A percentile compares a stretch with the other conserved stretches of the same genome.
Evolutionary conservation across 53 echinoderm and acorn worm species (phyloP).

Genomic region (Henricia sp.): DNA sequence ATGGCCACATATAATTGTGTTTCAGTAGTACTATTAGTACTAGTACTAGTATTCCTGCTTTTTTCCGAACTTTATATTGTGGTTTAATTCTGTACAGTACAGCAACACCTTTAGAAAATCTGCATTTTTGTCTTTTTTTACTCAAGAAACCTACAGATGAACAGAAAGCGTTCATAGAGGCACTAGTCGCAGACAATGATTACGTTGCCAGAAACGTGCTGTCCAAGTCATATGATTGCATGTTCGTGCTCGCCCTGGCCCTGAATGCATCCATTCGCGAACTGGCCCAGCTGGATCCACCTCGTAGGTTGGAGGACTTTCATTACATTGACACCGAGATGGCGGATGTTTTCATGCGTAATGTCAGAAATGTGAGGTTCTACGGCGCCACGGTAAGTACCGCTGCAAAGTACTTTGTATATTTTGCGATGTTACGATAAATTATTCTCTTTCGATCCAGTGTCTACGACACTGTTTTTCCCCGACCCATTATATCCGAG

Average conservation of each 20-base stretch:
- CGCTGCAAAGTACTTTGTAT: background rate
- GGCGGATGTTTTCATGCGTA: constrained; percentile 32
- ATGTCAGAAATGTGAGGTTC: constrained; percentile 50
- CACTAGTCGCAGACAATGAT: constrained; percentile 17
- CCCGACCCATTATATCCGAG: no score
- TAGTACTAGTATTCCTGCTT: background rate
- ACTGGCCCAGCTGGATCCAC: constrained; percentile 38
- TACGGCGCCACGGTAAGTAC: constrained; percentile 68
- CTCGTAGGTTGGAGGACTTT: constrained; percentile 37
- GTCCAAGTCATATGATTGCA: constrained; percentile 65
- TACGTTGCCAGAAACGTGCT: constrained; percentile 24
- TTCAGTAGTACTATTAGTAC: background rate
- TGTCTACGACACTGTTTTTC: no score
- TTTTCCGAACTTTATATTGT: no score
- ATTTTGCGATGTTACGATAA: no score
- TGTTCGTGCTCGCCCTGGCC: constrained; percentile 65
- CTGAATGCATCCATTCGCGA: constrained; percentile 61
- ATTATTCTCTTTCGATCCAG: no score
- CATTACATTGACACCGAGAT: constrained; percentile 45
- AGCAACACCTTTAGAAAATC: no score
- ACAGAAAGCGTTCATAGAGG: constrained; percentile 49
- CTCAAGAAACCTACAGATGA: constrained; percentile 55
- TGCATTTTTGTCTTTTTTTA: background rate
- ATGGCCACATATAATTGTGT: no score
- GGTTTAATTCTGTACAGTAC: no score